A percentile compares a stretch with the other conserved stretches of the same genome.
Conservation (phyloP, 1,140 invertebrate species). For the Spodoptera litura region DNA sequence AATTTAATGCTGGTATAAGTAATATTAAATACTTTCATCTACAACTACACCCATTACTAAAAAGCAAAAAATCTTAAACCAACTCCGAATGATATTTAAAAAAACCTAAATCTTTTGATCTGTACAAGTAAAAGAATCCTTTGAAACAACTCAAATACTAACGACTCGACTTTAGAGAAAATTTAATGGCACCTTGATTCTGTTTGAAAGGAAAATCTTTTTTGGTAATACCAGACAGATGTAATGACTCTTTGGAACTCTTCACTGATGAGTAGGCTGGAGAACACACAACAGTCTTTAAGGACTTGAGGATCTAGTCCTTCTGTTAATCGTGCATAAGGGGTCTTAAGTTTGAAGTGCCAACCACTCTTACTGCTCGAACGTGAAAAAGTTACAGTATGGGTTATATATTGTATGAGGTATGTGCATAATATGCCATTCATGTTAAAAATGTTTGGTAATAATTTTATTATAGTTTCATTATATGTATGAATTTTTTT, state of each 20-base stretch:
- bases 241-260: slow-evolving; percentile 20
- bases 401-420: background rate
- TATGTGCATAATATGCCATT: background rate
- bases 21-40: too few relatives aligned
- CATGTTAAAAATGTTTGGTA: background rate
- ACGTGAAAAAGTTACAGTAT: slow-evolving; percentile 26
- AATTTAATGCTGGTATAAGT: too few relatives aligned
- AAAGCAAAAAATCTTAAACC: too few relatives aligned
- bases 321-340: slow-evolving; percentile 35
- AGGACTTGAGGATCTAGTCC: slow-evolving; percentile 13
- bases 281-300: slow-evolving; percentile 21
- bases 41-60: too few relatives aligned
- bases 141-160: slow-evolving; percentile 30
- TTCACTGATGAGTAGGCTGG: slow-evolving; percentile 15
- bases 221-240: slow-evolving; percentile 11
- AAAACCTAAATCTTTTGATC: slow-evolving; percentile 1
- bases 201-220: background rate
- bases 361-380: background rate
- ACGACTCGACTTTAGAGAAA: slow-evolving; percentile 18
- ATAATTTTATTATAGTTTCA: too few relatives aligned
- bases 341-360: slow-evolving; percentile 25
- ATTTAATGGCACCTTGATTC: background rate
- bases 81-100: background rate
- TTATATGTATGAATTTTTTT: too few relatives aligned
- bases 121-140: slow-evolving; percentile 21